Percentiles rank a stretch among this genome's conserved stretches.
Evolutionary conservation across 2,797 vertebrate genomes (phyloP).

Genomic region (Semotilus atromaculatus): DNA sequence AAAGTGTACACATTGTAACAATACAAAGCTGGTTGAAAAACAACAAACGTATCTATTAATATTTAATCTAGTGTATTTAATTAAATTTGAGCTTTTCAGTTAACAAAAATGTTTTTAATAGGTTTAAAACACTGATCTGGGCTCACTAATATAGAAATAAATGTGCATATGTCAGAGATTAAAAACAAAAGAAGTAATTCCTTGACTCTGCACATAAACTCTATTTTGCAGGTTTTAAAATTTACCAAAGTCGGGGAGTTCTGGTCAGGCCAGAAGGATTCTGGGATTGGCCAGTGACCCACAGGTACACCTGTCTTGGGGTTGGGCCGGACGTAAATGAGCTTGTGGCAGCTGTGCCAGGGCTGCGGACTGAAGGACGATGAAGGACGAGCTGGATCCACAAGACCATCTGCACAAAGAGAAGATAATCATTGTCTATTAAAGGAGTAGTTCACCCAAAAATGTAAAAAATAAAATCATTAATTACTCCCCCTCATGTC

Average conservation of each 20-base stretch:
- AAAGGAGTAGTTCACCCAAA: not conserved
- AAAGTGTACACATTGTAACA: not conserved
- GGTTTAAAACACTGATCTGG: not conserved
- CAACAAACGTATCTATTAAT: not conserved
- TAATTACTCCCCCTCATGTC: not conserved
- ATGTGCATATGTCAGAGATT: not conserved
- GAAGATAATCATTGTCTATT: not conserved
- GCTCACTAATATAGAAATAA: not conserved
- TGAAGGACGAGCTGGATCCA: constrained; percentile 82
- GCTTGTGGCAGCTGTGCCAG: constrained; percentile 98
- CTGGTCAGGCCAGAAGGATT: constrained; percentile 99
- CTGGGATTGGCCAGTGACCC: constrained; percentile 97
- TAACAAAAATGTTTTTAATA: not conserved
- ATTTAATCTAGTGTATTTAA: not conserved
- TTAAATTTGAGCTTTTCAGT: not conserved
- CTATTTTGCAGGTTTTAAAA: not conserved
- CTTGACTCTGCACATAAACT: not conserved
- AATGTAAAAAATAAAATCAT: not conserved
- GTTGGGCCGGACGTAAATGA: constrained; percentile 97
- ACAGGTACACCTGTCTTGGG: constrained; percentile 96
- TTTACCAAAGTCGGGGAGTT: constrained; percentile 96
- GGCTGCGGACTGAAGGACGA: constrained; percentile 86
- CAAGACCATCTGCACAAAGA: constrained; percentile 81
- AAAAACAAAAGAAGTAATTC: not conserved
- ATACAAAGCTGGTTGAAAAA: not conserved